Evolutionary conservation across 2,113 vertebrate genomes (phyloP).

Genomic region (Rhinolophus sinicus): DNA sequence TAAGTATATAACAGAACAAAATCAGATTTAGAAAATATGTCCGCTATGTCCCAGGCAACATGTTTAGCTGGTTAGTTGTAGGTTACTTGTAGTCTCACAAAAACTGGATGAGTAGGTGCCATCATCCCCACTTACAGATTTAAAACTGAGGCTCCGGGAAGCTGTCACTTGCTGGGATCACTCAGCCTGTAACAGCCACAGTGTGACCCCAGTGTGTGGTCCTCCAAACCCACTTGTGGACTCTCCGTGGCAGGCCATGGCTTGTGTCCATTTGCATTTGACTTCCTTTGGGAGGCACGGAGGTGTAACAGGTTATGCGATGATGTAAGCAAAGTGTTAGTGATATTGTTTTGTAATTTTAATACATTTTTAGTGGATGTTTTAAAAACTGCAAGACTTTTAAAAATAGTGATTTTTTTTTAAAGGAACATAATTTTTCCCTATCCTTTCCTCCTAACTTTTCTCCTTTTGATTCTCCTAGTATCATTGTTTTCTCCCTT

Average conservation of each 20-base stretch:
- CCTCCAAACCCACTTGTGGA: neutral
- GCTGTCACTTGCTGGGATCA: neutral
- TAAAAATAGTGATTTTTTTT: neutral
- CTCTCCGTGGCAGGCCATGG: accelerated
- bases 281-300: neutral
- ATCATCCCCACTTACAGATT: neutral
- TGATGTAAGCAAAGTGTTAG: neutral
- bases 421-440: neutral
- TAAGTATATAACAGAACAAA: neutral
- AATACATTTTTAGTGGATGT: neutral
- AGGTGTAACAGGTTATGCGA: neutral
- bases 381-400: neutral
- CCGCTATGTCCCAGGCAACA: neutral
- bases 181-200: neutral
- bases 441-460: neutral
- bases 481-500: neutral
- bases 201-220: neutral
- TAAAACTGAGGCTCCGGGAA: neutral
- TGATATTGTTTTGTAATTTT: neutral
- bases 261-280: neutral
- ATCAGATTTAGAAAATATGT: neutral
- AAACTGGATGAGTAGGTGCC: neutral
- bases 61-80: neutral
- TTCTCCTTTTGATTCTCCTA: neutral
- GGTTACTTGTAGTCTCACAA: neutral